phyloP scores from a whole-genome alignment of 2,888 invertebrate genomes.

The Volucella inanis region DNA sequence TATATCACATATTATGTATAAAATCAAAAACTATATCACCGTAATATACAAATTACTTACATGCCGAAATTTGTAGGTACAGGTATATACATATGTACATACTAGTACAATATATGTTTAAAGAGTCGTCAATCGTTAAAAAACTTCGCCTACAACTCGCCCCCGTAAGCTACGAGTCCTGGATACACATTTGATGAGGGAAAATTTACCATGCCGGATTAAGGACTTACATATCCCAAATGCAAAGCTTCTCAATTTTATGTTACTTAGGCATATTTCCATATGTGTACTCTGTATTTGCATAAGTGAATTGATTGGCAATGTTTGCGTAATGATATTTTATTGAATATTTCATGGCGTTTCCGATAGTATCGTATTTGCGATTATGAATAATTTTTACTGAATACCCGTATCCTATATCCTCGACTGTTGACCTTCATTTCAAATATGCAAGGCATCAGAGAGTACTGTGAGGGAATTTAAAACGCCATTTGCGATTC shows the following conservation, averaged over 20 bases:
- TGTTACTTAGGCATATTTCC: slow-evolving; percentile 1
- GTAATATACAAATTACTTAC: too few species aligned
- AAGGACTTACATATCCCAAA: slow-evolving; percentile 1
- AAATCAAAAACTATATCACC: too few species aligned
- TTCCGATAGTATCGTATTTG: background rate
- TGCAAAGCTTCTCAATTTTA: slow-evolving; percentile 16
- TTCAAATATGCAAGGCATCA: background rate
- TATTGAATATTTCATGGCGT: slow-evolving; percentile 26
- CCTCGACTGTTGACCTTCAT: background rate
- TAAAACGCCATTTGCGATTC: too few species aligned
- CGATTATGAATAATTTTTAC: slow-evolving; percentile 20
- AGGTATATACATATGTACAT: too few species aligned
- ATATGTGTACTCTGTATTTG: slow-evolving; percentile 26
- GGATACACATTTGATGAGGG: background rate
- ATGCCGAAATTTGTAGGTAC: too few species aligned
- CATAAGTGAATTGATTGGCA: slow-evolving; percentile 30
- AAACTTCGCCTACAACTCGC: background rate
- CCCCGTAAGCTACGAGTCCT: too few species aligned
- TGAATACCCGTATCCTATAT: background rate
- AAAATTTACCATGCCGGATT: background rate
- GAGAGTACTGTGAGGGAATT: too few species aligned
- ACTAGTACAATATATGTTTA: too few species aligned
- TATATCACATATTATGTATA: too few species aligned
- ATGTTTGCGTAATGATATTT: slow-evolving; percentile 14
- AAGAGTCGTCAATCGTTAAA: background rate